phyloP scores from a whole-genome alignment of 2,797 vertebrate genomes.

The Thunnus albacares region DNA sequence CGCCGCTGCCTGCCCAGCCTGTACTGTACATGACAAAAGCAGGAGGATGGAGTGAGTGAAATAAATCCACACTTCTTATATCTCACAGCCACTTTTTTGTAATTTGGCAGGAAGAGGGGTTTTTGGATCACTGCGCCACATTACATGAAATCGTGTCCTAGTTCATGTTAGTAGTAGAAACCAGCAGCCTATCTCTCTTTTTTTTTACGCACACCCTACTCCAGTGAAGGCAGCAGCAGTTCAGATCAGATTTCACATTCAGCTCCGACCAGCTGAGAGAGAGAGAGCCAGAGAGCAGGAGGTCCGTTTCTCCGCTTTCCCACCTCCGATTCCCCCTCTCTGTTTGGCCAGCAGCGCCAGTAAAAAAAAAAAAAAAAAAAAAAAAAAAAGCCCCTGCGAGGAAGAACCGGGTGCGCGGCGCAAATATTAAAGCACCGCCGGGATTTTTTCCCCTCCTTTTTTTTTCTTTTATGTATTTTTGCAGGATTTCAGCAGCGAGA shows the following conservation, averaged over 20 bases:
- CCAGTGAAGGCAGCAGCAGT: slow-evolving; percentile 77
- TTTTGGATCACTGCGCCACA: slow-evolving; percentile 61
- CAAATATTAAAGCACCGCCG: slow-evolving; percentile 49
- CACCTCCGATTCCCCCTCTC: slow-evolving; percentile 44
- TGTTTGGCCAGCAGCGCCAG: slow-evolving; percentile 36
- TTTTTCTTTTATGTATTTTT: slow-evolving; percentile 66
- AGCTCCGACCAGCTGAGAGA: slow-evolving; percentile 82
- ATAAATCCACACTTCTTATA: slow-evolving; percentile 72
- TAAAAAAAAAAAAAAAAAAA: background rate
- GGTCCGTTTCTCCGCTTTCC: slow-evolving; percentile 72
- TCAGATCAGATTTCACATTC: slow-evolving; percentile 86
- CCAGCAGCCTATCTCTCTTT: slow-evolving; percentile 52
- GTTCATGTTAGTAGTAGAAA: slow-evolving; percentile 67
- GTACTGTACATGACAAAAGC: slow-evolving; percentile 90
- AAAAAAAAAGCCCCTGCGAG: slow-evolving; percentile 32
- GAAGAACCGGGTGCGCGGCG: slow-evolving; percentile 45
- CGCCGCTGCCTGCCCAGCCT: slow-evolving; percentile 80
- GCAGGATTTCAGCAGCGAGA: slow-evolving; percentile 61
- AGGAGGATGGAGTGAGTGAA: slow-evolving; percentile 83
- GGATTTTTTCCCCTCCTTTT: slow-evolving; percentile 48
- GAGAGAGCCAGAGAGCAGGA: slow-evolving; percentile 55
- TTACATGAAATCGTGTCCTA: slow-evolving; percentile 54
- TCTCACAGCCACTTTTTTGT: slow-evolving; percentile 57
- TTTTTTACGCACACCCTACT: slow-evolving; percentile 69
- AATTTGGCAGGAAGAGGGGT: slow-evolving; percentile 54